These are phyloP conservation scores for Allophyes oxyacanthae DNA, from an alignment of 2,888 invertebrate species.

Conservation along the genomic window DNA sequence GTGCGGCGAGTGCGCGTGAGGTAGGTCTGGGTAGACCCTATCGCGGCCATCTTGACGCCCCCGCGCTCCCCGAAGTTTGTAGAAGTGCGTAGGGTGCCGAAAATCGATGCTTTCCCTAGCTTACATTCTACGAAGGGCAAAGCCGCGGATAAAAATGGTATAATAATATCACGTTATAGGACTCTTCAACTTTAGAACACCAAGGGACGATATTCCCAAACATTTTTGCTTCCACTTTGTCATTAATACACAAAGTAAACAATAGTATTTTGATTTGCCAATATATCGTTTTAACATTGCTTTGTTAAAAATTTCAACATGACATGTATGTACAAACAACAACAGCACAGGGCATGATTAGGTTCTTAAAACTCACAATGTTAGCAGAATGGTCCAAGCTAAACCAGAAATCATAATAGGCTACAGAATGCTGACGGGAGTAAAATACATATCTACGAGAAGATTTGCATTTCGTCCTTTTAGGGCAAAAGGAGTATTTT, in stretches of 20 bases:
- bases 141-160: constrained; percentile 70
- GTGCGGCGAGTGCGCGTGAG: constrained; percentile 80
- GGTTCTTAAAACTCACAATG: not conserved
- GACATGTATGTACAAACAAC: not conserved
- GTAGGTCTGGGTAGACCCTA: constrained; percentile 79
- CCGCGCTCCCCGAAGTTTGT: constrained; percentile 66
- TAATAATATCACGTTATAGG: constrained; percentile 48
- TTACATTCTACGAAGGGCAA: constrained; percentile 76
- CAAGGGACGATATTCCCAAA: constrained; percentile 1
- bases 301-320: too few relatives aligned
- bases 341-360: not conserved
- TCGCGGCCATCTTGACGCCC: constrained; percentile 82
- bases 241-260: not conserved
- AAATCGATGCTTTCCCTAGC: constrained; percentile 87
- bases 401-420: constrained; percentile 2
- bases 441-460: constrained; percentile 14
- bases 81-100: constrained; percentile 78
- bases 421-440: constrained; percentile 9
- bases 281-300: not conserved
- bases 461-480: constrained; percentile 25
- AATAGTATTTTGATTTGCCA: constrained; percentile 3
- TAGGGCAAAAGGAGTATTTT: constrained; percentile 39
- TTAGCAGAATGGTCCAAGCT: not conserved
- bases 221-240: constrained; percentile 2
- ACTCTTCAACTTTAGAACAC: constrained; percentile 13